Percentiles rank a stretch among this genome's conserved stretches.
phyloP scores from a whole-genome alignment of 2,797 vertebrate genomes.

The Antrozous pallidus region DNA sequence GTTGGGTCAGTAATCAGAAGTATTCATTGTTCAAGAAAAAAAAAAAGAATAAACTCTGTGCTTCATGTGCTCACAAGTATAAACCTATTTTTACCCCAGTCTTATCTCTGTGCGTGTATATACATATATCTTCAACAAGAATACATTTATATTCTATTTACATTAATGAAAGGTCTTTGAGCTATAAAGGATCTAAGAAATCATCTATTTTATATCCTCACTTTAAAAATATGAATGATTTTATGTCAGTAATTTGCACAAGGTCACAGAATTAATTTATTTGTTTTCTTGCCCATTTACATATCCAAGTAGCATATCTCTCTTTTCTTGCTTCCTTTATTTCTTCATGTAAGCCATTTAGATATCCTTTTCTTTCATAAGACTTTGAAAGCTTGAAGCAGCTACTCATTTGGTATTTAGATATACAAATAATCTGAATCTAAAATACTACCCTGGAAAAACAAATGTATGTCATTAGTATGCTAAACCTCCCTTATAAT shows the following conservation, averaged over 20 bases:
- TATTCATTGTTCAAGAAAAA: constrained; percentile 10
- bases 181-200: neutral
- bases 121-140: neutral
- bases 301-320: neutral
- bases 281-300: neutral
- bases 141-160: neutral
- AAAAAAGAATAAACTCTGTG: neutral
- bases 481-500: neutral
- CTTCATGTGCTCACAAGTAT: neutral
- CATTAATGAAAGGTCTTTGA: neutral
- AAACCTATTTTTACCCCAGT: neutral
- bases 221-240: neutral
- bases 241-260: neutral
- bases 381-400: neutral
- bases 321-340: neutral
- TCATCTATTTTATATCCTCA: neutral
- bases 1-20: neutral
- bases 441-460: neutral
- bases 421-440: neutral
- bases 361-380: neutral
- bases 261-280: neutral
- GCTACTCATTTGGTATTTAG: neutral
- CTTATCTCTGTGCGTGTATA: neutral
- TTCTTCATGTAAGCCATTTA: neutral
- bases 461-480: neutral